phyloP scores from a whole-genome alignment of 2,797 vertebrate genomes.

The Aythya fuligula region DNA sequence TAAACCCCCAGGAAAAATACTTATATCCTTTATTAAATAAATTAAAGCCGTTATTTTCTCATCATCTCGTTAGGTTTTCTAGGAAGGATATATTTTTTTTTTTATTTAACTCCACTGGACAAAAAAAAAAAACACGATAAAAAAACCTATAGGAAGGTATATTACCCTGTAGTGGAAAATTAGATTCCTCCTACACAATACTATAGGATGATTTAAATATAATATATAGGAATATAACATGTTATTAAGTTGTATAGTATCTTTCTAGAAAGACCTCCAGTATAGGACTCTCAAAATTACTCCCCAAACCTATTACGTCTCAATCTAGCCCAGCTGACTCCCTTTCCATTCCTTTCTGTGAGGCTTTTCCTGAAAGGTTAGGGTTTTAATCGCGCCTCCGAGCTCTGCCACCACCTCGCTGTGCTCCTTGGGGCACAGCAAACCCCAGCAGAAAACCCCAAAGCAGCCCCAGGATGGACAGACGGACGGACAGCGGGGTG shows the following conservation, averaged over 20 bases:
- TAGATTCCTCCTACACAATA: conserved; percentile 55
- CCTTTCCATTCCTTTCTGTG: conserved; percentile 1
- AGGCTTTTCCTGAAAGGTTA: conserved; percentile 28
- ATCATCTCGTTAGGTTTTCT: neutral
- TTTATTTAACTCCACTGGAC: conserved; percentile 19
- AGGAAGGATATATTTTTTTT: conserved; percentile 57
- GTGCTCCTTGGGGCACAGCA: neutral
- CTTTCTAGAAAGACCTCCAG: conserved; percentile 55
- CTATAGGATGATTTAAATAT: conserved; percentile 51
- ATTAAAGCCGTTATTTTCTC: conserved; percentile 53
- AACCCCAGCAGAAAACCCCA: neutral
- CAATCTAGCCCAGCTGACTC: conserved; percentile 37
- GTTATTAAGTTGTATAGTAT: conserved; percentile 50
- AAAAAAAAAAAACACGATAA: neutral
- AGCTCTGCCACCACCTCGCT: neutral
- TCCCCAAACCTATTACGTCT: conserved; percentile 22
- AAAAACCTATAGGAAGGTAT: conserved; percentile 44
- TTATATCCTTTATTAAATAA: neutral
- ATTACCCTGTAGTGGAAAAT: conserved; percentile 41
- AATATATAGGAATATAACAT: conserved; percentile 20
- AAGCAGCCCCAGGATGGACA: too few relatives aligned
- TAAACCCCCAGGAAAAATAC: neutral
- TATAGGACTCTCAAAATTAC: conserved; percentile 41
- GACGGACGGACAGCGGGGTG: neutral
- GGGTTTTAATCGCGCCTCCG: neutral